Evolutionary conservation across 2,888 invertebrate genomes (phyloP).

Genomic region (Dolichopus griseipennis): DNA sequence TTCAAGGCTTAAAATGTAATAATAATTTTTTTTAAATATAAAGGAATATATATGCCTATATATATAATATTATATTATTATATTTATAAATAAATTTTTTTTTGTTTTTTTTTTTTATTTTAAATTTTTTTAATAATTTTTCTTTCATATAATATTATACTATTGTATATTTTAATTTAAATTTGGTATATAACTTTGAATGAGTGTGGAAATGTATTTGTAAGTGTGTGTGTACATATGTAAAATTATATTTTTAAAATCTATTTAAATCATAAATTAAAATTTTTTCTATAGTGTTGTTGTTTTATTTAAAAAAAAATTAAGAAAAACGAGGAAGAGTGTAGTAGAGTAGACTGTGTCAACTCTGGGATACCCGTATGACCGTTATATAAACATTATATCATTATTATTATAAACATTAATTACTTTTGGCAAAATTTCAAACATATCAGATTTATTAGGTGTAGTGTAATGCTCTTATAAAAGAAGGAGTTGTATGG

Average conservation of each 20-base stretch:
- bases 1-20: not conserved
- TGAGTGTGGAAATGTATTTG: not conserved
- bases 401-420: too few relatives aligned
- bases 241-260: not conserved
- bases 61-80: not conserved
- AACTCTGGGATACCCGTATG: too few relatives aligned
- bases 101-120: not conserved
- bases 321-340: too few relatives aligned
- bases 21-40: not conserved
- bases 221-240: not conserved
- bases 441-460: too few relatives aligned
- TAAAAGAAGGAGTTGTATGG: too few relatives aligned
- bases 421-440: too few relatives aligned
- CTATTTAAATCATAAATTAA: not conserved
- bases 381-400: too few relatives aligned
- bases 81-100: not conserved
- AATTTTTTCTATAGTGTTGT: not conserved
- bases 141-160: not conserved
- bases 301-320: not conserved
- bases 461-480: too few relatives aligned
- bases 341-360: too few relatives aligned
- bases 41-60: not conserved
- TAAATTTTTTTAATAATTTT: not conserved
- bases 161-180: too few relatives aligned
- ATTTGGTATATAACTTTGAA: too few relatives aligned